A percentile compares a stretch with the other conserved stretches of the same genome.
phyloP scores from a whole-genome alignment of 2,888 invertebrate species.

The Apotomis turbidana region DNA sequence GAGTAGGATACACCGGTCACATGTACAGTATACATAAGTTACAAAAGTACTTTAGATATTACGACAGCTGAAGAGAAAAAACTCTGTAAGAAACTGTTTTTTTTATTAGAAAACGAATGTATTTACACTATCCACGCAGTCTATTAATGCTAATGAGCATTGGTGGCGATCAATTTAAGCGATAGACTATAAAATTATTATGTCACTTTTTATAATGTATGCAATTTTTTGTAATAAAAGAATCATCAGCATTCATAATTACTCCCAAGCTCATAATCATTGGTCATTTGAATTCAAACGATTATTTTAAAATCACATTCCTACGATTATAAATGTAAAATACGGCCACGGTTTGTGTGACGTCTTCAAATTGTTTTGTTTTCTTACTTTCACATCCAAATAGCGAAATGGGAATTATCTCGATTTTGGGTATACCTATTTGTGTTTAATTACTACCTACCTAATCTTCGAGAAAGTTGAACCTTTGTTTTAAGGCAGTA shows the following conservation, averaged over 20 bases:
- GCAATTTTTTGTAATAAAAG: constrained; percentile 24
- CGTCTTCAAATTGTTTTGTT: constrained; percentile 28
- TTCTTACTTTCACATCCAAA: constrained; percentile 25
- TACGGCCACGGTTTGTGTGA: constrained; percentile 3
- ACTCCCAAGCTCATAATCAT: constrained; percentile 20
- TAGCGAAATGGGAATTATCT: constrained; percentile 12
- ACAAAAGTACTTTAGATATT: too few species aligned
- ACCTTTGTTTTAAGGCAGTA: not conserved
- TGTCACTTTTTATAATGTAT: constrained; percentile 24
- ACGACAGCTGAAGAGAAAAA: too few species aligned
- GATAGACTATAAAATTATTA: constrained; percentile 21
- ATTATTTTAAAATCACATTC: constrained; percentile 30
- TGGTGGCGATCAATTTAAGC: constrained; percentile 4
- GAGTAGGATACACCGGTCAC: too few species aligned
- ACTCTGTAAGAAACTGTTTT: too few species aligned
- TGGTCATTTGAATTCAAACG: constrained; percentile 26
- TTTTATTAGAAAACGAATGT: too few species aligned
- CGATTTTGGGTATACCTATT: not conserved
- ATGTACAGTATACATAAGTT: too few species aligned
- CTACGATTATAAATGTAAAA: constrained; percentile 1
- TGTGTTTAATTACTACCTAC: constrained; percentile 5
- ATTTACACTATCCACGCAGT: not conserved
- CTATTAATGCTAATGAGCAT: constrained; percentile 14
- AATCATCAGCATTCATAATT: constrained; percentile 25
- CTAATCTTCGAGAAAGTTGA: not conserved